Evolutionary conservation across 1,140 invertebrate genomes (phyloP).

Genomic region (Solenopsis fugax): DNA sequence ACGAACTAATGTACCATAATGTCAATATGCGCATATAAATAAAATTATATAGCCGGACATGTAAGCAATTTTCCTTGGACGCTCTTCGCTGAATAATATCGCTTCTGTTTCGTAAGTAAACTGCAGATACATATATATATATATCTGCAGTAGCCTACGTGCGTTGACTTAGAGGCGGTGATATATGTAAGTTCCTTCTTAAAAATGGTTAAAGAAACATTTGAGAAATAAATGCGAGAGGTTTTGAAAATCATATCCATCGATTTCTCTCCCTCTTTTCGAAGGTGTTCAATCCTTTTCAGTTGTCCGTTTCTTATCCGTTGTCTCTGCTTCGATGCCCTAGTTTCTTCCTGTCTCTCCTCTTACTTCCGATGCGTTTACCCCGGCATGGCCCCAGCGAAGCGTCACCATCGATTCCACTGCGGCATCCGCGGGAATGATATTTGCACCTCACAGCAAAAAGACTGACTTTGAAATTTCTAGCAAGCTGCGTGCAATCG

Average conservation of each 20-base stretch:
- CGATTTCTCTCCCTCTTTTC: background rate
- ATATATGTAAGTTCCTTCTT: background rate
- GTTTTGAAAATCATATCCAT: background rate
- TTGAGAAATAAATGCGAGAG: background rate
- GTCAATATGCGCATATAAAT: slow-evolving; percentile 1
- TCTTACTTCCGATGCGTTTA: slow-evolving; percentile 43
- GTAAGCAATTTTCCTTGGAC: background rate
- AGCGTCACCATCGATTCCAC: slow-evolving; percentile 44
- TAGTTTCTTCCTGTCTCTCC: slow-evolving; percentile 38
- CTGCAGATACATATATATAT: background rate
- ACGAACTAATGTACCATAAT: background rate
- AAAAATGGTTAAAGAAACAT: background rate
- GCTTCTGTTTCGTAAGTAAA: background rate
- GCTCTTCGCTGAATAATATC: background rate
- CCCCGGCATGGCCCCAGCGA: background rate
- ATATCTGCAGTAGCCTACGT: slow-evolving; percentile 5
- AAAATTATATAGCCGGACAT: slow-evolving; percentile 3
- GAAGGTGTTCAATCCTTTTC: background rate
- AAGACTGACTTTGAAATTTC: slow-evolving; percentile 17
- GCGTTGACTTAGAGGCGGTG: background rate
- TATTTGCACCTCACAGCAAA: slow-evolving; percentile 15
- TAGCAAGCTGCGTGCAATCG: background rate
- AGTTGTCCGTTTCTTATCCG: background rate
- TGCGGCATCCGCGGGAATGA: slow-evolving; percentile 28
- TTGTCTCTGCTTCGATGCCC: slow-evolving; percentile 14